A percentile compares a stretch with the other conserved stretches of the same genome.
These are phyloP conservation scores for Ericerus pela DNA, from an alignment of 1,140 invertebrate species.

Conservation along the genomic window DNA sequence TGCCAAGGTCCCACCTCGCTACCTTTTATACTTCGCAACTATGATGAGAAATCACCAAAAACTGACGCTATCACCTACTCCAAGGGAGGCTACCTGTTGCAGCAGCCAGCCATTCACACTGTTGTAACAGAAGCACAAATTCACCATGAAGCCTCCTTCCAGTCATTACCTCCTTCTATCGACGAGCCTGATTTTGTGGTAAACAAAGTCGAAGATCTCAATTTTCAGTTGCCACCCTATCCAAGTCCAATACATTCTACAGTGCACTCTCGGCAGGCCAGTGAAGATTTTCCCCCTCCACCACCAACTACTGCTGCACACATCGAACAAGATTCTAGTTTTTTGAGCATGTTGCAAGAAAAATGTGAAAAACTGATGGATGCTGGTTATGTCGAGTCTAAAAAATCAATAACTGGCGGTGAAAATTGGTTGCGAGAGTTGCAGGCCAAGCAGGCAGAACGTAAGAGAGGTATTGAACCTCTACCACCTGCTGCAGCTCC, in stretches of 20 bases:
- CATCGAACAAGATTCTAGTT: constrained; percentile 5
- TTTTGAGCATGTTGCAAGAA: constrained; percentile 19
- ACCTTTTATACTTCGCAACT: constrained; percentile 38
- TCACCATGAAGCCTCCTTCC: constrained; percentile 44
- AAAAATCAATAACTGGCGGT: constrained; percentile 27
- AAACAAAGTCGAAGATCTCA: constrained; percentile 32
- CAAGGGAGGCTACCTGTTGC: constrained; percentile 33
- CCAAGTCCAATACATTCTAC: constrained; percentile 53
- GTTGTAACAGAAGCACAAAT: constrained; percentile 65
- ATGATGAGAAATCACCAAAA: constrained; percentile 20
- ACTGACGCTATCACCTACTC: constrained; percentile 39
- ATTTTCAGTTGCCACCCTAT: constrained; percentile 54
- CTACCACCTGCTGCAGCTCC: not conserved
- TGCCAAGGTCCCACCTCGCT: constrained; percentile 44
- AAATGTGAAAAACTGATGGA: constrained; percentile 22
- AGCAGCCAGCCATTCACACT: constrained; percentile 32
- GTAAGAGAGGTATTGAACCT: not conserved
- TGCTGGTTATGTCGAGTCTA: not conserved
- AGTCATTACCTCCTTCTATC: constrained; percentile 33
- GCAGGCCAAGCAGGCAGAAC: constrained; percentile 51
- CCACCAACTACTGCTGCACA: constrained; percentile 40
- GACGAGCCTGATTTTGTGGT: constrained; percentile 37
- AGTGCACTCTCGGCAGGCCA: constrained; percentile 64
- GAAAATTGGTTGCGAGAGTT: constrained; percentile 61
- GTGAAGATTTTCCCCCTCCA: constrained; percentile 76